Conservation (phyloP, 2,113 vertebrate species). For the Tychaedon coryphoeus region DNA sequence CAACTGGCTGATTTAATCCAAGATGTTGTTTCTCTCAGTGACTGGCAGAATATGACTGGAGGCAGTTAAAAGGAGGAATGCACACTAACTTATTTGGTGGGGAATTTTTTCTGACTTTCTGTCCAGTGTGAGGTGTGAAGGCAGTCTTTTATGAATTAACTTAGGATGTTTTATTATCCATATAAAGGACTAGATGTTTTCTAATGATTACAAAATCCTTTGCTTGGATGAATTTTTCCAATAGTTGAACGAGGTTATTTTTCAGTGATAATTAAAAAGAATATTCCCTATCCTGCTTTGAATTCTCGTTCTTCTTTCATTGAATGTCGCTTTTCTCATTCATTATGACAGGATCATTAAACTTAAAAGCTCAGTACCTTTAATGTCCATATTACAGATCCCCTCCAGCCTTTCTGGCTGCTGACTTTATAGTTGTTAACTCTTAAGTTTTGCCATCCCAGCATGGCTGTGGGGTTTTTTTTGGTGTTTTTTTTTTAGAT, state of each 20-base stretch:
- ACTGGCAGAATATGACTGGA: neutral
- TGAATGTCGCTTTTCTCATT: neutral
- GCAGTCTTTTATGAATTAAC: neutral
- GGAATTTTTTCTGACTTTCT: neutral
- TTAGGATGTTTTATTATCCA: neutral
- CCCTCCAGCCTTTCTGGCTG: neutral
- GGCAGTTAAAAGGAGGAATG: neutral
- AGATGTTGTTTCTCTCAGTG: neutral
- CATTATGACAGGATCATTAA: neutral
- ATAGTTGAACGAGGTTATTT: neutral
- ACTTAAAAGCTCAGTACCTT: neutral
- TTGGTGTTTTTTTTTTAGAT: neutral
- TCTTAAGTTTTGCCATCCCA: neutral
- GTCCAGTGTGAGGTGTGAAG: neutral
- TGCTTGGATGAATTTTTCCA: neutral
- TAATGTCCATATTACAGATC: neutral
- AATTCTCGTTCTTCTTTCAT: neutral
- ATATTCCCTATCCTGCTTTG: neutral
- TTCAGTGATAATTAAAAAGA: conserved; percentile 4
- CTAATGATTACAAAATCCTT: neutral
- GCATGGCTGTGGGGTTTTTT: neutral
- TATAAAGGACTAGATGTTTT: neutral
- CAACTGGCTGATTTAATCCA: neutral
- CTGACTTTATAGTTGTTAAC: neutral
- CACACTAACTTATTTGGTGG: neutral